Percentiles rank a stretch among this genome's conserved stretches.
These are phyloP conservation scores for Pandemis corylana DNA, from an alignment of 2,888 invertebrate genomes.

Conservation along the genomic window DNA sequence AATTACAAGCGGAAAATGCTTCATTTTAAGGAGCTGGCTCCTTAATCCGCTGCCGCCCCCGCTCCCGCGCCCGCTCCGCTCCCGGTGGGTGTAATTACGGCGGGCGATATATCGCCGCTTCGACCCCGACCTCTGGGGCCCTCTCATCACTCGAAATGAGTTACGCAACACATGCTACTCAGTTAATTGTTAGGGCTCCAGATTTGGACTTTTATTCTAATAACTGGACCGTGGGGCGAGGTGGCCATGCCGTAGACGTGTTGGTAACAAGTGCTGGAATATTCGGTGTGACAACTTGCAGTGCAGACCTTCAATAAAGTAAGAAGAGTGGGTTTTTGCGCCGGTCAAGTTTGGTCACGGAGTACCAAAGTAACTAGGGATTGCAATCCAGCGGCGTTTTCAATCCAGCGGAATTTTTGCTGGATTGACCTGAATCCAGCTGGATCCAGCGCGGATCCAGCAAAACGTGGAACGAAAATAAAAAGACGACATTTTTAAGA, in stretches of 20 bases:
- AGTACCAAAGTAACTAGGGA: too few relatives aligned
- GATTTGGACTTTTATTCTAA: constrained; percentile 72
- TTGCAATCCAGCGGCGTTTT: too few relatives aligned
- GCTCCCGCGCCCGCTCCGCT: constrained; percentile 43
- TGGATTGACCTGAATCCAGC: too few relatives aligned
- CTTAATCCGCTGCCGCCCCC: constrained; percentile 74
- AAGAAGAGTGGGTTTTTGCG: too few relatives aligned
- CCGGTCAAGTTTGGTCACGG: too few relatives aligned
- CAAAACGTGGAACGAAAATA: too few relatives aligned
- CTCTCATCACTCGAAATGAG: constrained; percentile 66
- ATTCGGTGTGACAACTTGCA: too few relatives aligned
- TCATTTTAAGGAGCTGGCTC: constrained; percentile 72
- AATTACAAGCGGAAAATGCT: constrained; percentile 69
- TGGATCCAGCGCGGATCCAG: too few relatives aligned
- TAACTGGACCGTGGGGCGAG: constrained; percentile 57
- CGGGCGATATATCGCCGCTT: constrained; percentile 71
- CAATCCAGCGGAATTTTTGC: too few relatives aligned
- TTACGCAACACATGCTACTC: constrained; percentile 78
- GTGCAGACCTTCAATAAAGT: too few relatives aligned
- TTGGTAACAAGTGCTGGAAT: constrained; percentile 38
- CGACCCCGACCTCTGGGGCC: constrained; percentile 52
- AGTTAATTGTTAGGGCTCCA: constrained; percentile 75
- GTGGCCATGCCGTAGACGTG: constrained; percentile 47
- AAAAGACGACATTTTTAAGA: too few relatives aligned
- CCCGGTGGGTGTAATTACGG: constrained; percentile 74